phyloP scores from a whole-genome alignment of 2,797 vertebrate genomes.

The Sebastes glaucus region DNA sequence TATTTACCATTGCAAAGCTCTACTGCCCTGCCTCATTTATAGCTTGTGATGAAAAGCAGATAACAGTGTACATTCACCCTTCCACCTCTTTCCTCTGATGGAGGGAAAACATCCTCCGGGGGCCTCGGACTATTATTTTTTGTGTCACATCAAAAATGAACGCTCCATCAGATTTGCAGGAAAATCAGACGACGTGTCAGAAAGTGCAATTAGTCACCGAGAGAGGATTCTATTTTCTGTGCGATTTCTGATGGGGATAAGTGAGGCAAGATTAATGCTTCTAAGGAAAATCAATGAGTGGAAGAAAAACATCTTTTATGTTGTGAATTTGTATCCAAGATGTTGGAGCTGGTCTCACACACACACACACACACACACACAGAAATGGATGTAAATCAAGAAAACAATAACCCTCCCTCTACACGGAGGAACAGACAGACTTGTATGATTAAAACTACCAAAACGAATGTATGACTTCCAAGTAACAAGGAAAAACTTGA shows the following conservation, averaged over 20 bases:
- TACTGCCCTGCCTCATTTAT: slow-evolving; percentile 69
- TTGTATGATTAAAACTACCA: not conserved
- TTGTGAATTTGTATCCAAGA: slow-evolving; percentile 30
- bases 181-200: slow-evolving; percentile 47
- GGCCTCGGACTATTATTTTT: slow-evolving; percentile 31
- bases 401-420: slow-evolving; percentile 26
- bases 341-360: not conserved
- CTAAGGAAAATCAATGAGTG: slow-evolving; percentile 43
- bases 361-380: not conserved
- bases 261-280: slow-evolving; percentile 52
- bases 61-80: slow-evolving; percentile 52
- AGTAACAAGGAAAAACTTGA: not conserved
- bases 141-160: slow-evolving; percentile 39
- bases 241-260: slow-evolving; percentile 54
- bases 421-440: not conserved
- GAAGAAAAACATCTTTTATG: slow-evolving; percentile 54
- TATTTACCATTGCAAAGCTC: slow-evolving; percentile 80
- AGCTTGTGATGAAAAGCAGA: slow-evolving; percentile 65
- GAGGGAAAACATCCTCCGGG: slow-evolving; percentile 27
- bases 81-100: slow-evolving; percentile 28
- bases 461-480: not conserved
- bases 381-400: slow-evolving; percentile 23
- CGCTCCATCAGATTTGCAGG: slow-evolving; percentile 19
- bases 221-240: slow-evolving; percentile 32
- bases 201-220: slow-evolving; percentile 52